Evolutionary conservation across 2,113 vertebrate species (phyloP).

Genomic region (Colius striatus): DNA sequence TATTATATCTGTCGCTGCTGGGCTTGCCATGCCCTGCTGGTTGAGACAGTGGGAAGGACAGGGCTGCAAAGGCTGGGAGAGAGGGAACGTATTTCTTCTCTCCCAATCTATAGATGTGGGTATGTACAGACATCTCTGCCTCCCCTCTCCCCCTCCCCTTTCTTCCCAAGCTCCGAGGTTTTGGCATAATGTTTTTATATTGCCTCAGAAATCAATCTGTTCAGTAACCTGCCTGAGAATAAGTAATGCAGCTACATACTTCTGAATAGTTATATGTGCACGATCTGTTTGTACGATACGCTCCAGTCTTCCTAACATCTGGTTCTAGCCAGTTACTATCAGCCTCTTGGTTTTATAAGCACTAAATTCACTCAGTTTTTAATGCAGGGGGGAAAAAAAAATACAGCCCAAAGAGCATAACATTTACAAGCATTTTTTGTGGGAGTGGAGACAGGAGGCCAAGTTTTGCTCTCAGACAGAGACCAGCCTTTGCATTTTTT

Average conservation of each 20-base stretch:
- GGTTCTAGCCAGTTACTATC: constrained; percentile 69
- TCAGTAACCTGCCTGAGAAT: constrained; percentile 62
- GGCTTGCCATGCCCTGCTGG: neutral
- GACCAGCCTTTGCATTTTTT: constrained; percentile 61
- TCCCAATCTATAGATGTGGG: neutral
- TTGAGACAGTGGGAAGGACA: neutral
- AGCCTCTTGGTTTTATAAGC: constrained; percentile 65
- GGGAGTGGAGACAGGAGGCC: constrained; percentile 52
- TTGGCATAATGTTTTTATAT: constrained; percentile 61
- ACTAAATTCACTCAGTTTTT: constrained; percentile 65
- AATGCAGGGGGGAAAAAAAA: constrained; percentile 5
- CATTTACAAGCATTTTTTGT: constrained; percentile 64
- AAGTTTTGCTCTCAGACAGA: constrained; percentile 43
- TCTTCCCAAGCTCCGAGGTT: neutral
- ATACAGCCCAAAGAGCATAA: constrained; percentile 23
- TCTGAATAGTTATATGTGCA: constrained; percentile 64
- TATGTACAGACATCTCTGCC: neutral
- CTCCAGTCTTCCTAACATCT: constrained; percentile 70
- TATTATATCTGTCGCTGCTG: neutral
- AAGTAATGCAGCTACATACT: constrained; percentile 70
- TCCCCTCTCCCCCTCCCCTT: neutral
- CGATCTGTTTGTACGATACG: constrained; percentile 54
- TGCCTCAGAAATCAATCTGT: constrained; percentile 62
- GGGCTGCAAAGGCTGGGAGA: neutral
- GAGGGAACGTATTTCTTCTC: neutral